phyloP scores from a whole-genome alignment of 2,888 invertebrate species.

The Bellardia bayeri region DNA sequence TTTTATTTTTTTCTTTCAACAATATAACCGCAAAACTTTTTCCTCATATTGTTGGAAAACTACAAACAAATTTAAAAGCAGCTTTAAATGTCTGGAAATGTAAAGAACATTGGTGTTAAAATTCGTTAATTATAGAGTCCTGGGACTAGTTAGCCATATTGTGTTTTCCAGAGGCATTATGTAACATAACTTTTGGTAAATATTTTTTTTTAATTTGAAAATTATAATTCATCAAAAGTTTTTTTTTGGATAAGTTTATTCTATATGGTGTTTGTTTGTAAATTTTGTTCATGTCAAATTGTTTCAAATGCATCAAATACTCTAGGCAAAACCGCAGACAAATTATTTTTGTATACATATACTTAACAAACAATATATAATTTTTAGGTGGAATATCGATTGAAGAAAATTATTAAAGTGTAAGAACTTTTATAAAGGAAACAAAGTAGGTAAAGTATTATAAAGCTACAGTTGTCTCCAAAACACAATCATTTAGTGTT shows the following conservation, averaged over 20 bases:
- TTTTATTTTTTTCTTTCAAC: constrained; percentile 73
- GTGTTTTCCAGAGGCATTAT: constrained; percentile 58
- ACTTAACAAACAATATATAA: neutral
- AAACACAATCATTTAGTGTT: no score
- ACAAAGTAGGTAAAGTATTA: no score
- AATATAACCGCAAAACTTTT: constrained; percentile 70
- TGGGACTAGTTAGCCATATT: constrained; percentile 65
- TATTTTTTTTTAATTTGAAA: constrained; percentile 20
- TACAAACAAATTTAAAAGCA: constrained; percentile 23
- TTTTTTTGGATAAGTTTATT: neutral
- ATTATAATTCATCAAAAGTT: neutral
- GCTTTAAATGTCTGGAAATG: neutral
- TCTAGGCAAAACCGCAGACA: constrained; percentile 7
- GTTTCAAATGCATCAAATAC: neutral
- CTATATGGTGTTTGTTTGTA: neutral
- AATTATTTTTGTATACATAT: neutral
- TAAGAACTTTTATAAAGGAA: no score
- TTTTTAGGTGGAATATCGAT: neutral
- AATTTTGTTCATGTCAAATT: neutral
- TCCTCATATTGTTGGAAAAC: constrained; percentile 21
- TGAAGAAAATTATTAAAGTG: neutral
- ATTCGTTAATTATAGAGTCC: constrained; percentile 60
- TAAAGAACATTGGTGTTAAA: constrained; percentile 63
- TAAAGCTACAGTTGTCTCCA: no score
- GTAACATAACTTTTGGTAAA: constrained; percentile 32